These are phyloP conservation scores for Chanos chanos DNA, from an alignment of 2,797 vertebrate genomes.

Conservation along the genomic window DNA sequence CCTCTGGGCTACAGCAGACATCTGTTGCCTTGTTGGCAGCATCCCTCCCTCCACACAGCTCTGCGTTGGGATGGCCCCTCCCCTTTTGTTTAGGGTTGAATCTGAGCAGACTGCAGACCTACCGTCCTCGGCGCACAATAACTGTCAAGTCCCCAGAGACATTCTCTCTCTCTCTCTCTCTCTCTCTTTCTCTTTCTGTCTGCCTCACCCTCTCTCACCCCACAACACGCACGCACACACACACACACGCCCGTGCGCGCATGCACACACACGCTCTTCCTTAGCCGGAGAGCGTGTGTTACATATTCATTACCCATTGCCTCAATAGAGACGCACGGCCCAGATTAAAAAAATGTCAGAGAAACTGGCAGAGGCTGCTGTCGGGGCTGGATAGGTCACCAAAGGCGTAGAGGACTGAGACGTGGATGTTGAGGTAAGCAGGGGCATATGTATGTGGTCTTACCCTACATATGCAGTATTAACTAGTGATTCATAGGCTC, in stretches of 20 bases:
- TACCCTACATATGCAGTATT: too few relatives aligned
- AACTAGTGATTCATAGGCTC: too few relatives aligned
- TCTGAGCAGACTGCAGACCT: conserved; percentile 18
- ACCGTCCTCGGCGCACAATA: conserved; percentile 12
- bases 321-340: conserved; percentile 43
- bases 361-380: too few relatives aligned
- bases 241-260: conserved; percentile 21
- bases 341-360: too few relatives aligned
- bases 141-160: conserved; percentile 20
- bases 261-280: conserved; percentile 31
- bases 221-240: conserved; percentile 19
- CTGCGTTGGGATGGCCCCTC: conserved; percentile 5
- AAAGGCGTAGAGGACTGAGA: too few relatives aligned
- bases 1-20: conserved; percentile 54
- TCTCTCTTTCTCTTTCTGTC: neutral
- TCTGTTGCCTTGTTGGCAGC: conserved; percentile 63
- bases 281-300: conserved; percentile 52
- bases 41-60: conserved; percentile 12
- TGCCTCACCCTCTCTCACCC: neutral
- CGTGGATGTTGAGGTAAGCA: too few relatives aligned
- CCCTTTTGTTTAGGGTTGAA: conserved; percentile 31
- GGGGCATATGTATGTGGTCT: too few relatives aligned
- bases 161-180: neutral
- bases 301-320: conserved; percentile 66
- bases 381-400: too few relatives aligned